Conservation (phyloP, 2,888 invertebrate genomes). For the Dusona sp. region DNA sequence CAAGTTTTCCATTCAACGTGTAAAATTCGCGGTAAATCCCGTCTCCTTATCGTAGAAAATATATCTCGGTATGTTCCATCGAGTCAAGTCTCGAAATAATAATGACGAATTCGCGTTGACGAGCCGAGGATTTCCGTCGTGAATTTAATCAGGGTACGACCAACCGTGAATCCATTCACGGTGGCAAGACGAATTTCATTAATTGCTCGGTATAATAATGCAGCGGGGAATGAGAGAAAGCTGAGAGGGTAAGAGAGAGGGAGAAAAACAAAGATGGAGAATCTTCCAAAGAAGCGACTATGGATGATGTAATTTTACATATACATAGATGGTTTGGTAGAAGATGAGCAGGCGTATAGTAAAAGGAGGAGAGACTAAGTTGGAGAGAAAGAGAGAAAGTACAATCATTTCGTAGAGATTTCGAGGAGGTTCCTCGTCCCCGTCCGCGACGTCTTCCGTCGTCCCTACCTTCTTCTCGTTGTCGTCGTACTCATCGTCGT, state of each 20-base stretch:
- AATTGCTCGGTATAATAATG: conserved; percentile 69
- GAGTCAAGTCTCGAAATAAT: conserved; percentile 54
- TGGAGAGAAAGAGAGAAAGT: conserved; percentile 16
- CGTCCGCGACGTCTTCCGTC: conserved; percentile 43
- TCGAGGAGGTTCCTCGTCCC: conserved; percentile 54
- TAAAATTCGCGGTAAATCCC: conserved; percentile 11
- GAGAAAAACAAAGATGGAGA: background rate
- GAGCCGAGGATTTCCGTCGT: conserved; percentile 41
- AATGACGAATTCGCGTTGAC: conserved; percentile 55
- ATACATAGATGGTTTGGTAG: conserved; percentile 50
- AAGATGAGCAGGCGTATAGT: conserved; percentile 48
- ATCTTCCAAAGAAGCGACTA: conserved; percentile 26
- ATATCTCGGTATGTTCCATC: conserved; percentile 15
- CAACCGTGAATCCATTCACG: conserved; percentile 64
- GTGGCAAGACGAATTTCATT: conserved; percentile 67
- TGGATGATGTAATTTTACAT: conserved; percentile 21
- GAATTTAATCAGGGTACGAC: conserved; percentile 63
- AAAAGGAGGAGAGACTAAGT: conserved; percentile 27
- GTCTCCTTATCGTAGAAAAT: conserved; percentile 16
- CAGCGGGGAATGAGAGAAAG: conserved; percentile 3
- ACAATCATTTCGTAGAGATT: conserved; percentile 62
- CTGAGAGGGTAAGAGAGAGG: background rate
- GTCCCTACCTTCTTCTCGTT: conserved; percentile 33
- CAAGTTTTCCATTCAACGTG: conserved; percentile 23
- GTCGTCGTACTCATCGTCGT: conserved; percentile 36